Evolutionary conservation across 92 coral and sea anemone species (phyloP).

Genomic region (Montipora capitata): DNA sequence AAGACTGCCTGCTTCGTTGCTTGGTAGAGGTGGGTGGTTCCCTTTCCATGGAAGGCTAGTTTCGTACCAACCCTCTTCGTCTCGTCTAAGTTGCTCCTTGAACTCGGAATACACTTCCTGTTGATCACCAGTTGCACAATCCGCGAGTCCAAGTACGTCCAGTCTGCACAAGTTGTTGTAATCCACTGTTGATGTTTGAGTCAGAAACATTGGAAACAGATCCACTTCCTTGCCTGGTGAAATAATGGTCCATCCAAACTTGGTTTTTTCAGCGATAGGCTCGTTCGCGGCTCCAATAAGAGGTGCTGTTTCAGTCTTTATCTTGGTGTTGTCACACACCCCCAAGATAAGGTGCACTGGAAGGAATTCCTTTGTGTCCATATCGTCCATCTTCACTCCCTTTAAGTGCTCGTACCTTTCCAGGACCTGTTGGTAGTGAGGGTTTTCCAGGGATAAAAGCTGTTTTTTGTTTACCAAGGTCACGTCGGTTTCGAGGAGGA

Average conservation of each 20-base stretch:
- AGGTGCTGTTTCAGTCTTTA: constrained; percentile 6
- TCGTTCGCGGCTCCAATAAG: constrained; percentile 20
- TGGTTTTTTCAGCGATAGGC: constrained; percentile 23
- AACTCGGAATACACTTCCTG: constrained; percentile 33
- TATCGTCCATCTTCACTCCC: constrained; percentile 73
- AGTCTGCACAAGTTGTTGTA: constrained; percentile 14
- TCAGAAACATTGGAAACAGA: constrained; percentile 21
- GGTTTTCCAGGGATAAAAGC: constrained; percentile 47
- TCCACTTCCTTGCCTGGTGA: constrained; percentile 28
- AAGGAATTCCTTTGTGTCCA: constrained; percentile 64
- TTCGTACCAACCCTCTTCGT: constrained; percentile 32
- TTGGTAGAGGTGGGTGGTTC: constrained; percentile 27
- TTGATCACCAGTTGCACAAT: constrained; percentile 24
- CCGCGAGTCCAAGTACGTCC: constrained; percentile 31
- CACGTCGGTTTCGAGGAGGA: constrained; percentile 60
- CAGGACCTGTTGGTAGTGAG: constrained; percentile 40
- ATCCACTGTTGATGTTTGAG: not conserved
- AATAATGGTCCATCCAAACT: constrained; percentile 21
- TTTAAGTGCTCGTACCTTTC: constrained; percentile 50
- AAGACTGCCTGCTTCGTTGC: constrained; percentile 13
- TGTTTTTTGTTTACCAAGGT: constrained; percentile 51
- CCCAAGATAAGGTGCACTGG: constrained; percentile 76
- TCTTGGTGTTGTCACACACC: constrained; percentile 14
- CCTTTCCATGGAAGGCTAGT: constrained; percentile 38
- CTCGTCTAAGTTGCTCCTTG: constrained; percentile 5